Evolutionary conservation across 2,797 vertebrate species (phyloP), one percentile per base, ranked within the genome.

Genomic region (Limnodromus scolopaceus): DNA sequence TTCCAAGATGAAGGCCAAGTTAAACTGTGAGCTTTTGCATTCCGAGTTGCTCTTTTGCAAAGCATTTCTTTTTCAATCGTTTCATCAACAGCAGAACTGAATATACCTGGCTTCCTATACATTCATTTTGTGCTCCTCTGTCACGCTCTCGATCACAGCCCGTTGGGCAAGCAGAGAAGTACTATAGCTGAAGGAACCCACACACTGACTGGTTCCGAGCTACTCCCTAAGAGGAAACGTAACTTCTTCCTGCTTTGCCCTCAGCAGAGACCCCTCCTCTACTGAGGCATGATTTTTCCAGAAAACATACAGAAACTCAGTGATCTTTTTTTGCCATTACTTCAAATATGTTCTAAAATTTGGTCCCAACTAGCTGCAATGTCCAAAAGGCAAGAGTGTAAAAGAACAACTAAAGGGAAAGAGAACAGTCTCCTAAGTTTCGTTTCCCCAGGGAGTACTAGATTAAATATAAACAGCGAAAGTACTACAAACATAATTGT

Each of bases 401-500:
- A 36, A 78, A 74, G 45, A 78, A n/a, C 54, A 81, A 51, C 69
- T 58, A 20, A 84, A 84, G 17, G 41, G 20, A 81, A 95, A 87
- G 20, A 41, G 65, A 92, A 74, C 6, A 11, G 61, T 14, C 85
- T 61, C 57, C 0, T 16, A 46, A 78, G 8, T 93, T 88, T 81
- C 7, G 5, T 72, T 87, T 96, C 77, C 66, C 58, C 4, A 2
- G 43, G 39, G 85, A 96, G 66, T 76, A 93, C 66, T 70, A 63
- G 43, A 79, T 93, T 66, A 91, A 95, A 88, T 68, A 93, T 27
- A 75, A 92, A 92, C 88, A 92, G 36, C 2, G 1, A 45, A 92
- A 93, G 90, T 82, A 96, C 80, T 91, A 91, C 70, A 96, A 93
- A 91, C 60, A 55, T 57, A 79, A 96, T 15, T 65, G 41, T 88